Conservation (phyloP, 2,888 invertebrate species). For the Metacarcinus magister region DNA sequence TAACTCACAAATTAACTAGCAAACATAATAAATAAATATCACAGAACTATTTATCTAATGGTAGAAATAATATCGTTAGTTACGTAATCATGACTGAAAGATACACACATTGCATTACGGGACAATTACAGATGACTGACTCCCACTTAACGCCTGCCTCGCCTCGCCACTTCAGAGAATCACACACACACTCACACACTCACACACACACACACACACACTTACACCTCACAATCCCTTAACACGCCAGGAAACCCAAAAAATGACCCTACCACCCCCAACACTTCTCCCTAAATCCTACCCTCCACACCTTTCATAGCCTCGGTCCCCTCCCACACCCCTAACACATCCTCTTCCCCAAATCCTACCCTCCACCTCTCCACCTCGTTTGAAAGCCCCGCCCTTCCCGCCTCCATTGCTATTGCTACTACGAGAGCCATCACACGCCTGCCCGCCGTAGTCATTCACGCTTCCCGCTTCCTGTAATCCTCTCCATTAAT, state of each 20-base stretch:
- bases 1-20: too few relatives aligned
- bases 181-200: background rate
- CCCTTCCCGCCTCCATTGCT: background rate
- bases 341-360: background rate
- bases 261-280: too few relatives aligned
- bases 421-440: background rate
- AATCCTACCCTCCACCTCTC: background rate
- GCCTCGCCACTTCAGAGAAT: background rate
- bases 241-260: background rate
- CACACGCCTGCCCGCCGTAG: slow-evolving; percentile 28
- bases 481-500: slow-evolving; percentile 17
- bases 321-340: background rate
- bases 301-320: too few relatives aligned
- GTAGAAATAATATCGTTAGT: too few relatives aligned
- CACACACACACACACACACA: background rate
- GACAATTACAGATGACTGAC: too few relatives aligned
- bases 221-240: background rate
- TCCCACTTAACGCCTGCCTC: too few relatives aligned
- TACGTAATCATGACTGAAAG: too few relatives aligned
- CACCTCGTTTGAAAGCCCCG: background rate
- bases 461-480: slow-evolving; percentile 6
- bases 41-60: too few relatives aligned
- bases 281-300: too few relatives aligned
- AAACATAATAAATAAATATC: too few relatives aligned
- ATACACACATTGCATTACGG: too few relatives aligned